Conservation (phyloP, 2,797 vertebrate species). For the Girardinus metallicus region DNA sequence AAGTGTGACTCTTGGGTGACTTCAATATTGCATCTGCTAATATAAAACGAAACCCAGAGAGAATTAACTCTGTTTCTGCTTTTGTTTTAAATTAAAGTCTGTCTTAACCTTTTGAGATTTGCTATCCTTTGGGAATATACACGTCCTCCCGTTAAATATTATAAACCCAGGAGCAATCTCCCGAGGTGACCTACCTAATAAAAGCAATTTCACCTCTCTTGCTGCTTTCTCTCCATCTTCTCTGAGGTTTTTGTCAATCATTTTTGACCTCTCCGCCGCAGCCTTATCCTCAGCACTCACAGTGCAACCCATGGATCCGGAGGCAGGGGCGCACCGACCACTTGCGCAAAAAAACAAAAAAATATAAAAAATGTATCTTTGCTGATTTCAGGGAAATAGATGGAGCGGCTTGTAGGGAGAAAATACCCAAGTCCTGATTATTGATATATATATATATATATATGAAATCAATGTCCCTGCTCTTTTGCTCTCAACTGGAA, state of each 20-base stretch:
- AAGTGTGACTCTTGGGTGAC: neutral
- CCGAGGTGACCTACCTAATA: conserved; percentile 85
- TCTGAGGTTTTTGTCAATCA: conserved; percentile 97
- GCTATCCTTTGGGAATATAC: neutral
- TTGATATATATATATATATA: conserved; percentile 3
- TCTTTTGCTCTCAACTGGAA: neutral
- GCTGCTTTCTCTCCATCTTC: conserved; percentile 98
- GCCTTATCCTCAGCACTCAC: conserved; percentile 98
- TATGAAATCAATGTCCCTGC: conserved; percentile 31
- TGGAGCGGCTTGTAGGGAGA: conserved; percentile 18
- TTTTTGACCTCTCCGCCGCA: conserved; percentile 95
- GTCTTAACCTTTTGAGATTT: neutral
- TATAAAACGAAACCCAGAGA: neutral
- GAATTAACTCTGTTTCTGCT: neutral
- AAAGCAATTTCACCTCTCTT: conserved; percentile 94
- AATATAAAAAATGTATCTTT: conserved; percentile 3
- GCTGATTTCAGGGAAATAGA: conserved; percentile 19
- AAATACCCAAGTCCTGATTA: conserved; percentile 14
- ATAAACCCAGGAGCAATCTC: neutral
- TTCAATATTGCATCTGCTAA: neutral
- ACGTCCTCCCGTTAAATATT: neutral
- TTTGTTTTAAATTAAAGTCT: neutral
- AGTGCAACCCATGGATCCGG: conserved; percentile 93
- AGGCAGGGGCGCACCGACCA: conserved; percentile 54
- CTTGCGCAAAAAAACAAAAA: conserved; percentile 25